Conservation (phyloP, 1,140 invertebrate genomes). For the Steinernema khuongi region DNA sequence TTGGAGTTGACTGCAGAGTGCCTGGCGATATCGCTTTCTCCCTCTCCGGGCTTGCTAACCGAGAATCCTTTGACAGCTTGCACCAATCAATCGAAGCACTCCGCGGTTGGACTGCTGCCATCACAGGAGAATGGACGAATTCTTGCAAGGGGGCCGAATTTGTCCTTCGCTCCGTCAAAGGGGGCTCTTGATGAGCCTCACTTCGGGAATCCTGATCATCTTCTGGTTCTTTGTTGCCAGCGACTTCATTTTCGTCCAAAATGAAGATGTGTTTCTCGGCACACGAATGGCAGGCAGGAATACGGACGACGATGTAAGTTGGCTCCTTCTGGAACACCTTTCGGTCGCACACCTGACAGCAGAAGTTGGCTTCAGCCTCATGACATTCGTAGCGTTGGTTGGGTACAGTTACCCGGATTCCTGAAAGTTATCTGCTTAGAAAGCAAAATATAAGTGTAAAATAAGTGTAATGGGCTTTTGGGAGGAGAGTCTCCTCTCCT, state of each 20-base stretch:
- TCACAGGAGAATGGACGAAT: background rate
- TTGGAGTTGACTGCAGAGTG: no score
- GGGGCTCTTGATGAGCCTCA: background rate
- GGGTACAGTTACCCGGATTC: background rate
- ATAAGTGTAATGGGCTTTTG: no score
- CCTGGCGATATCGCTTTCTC: no score
- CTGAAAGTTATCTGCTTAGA: background rate
- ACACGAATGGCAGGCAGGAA: background rate
- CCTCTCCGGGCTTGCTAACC: no score
- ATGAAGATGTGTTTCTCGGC: slow-evolving; percentile 5
- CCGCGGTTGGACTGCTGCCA: background rate
- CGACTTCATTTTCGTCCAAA: background rate
- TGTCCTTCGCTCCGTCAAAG: background rate
- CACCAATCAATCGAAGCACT: background rate
- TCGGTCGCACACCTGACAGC: background rate
- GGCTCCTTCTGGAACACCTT: slow-evolving; percentile 11
- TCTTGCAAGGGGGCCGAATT: background rate
- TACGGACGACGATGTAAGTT: background rate
- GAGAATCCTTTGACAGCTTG: background rate
- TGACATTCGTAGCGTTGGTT: background rate
- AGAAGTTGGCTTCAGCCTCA: background rate
- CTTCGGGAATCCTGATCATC: background rate
- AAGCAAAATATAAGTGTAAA: no score
- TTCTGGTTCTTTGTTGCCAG: background rate
- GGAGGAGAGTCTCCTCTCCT: no score